Evolutionary conservation across 2,888 invertebrate genomes (phyloP).

Genomic region (Drosophila lacicola): DNA sequence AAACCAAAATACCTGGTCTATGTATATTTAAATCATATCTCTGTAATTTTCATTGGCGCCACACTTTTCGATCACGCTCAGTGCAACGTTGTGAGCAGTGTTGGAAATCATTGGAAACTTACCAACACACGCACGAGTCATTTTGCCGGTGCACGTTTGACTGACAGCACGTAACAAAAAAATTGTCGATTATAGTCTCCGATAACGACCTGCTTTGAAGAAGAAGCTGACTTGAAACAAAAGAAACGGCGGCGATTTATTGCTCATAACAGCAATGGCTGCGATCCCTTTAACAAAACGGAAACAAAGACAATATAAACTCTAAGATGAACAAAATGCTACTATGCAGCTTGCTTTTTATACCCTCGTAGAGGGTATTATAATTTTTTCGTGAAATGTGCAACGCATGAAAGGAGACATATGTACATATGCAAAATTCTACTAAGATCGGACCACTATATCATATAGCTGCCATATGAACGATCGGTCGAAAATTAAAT

Average conservation of each 20-base stretch:
- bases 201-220: constrained; percentile 37
- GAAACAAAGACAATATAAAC: no score
- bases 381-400: no score
- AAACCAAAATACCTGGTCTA: not conserved
- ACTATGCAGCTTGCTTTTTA: no score
- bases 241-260: constrained; percentile 57
- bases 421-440: no score
- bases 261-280: constrained; percentile 26
- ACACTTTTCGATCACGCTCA: not conserved
- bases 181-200: constrained; percentile 86
- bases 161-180: constrained; percentile 30
- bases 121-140: constrained; percentile 40
- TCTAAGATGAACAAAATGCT: no score
- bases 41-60: constrained; percentile 2
- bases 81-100: constrained; percentile 23
- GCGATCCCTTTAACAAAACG: no score
- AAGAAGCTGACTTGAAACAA: constrained; percentile 1
- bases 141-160: constrained; percentile 60
- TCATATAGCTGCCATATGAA: no score
- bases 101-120: constrained; percentile 1
- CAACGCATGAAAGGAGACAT: no score
- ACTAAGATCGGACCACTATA: no score
- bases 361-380: no score
- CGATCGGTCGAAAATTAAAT: no score
- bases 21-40: not conserved